These are phyloP conservation scores for Sebastes kiyomatsui DNA, from an alignment of 2,797 vertebrate species.

Conservation along the genomic window DNA sequence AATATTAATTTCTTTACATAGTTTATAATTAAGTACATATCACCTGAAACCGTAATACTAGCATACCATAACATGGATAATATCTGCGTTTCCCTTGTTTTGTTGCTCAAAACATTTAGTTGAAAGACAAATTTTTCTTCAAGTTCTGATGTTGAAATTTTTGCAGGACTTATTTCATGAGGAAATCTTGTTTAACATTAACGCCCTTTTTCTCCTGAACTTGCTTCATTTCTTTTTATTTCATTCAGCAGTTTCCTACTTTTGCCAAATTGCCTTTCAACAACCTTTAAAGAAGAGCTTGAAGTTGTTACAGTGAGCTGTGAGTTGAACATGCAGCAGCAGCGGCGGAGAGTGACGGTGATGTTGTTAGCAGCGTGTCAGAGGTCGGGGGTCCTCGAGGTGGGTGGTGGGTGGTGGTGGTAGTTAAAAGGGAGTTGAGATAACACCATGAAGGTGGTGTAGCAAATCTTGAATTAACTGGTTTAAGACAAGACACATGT, in stretches of 20 bases:
- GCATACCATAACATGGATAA: background rate
- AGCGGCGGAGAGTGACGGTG: background rate
- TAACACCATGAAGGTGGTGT: conserved; percentile 14
- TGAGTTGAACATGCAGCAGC: background rate
- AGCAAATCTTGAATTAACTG: conserved; percentile 25
- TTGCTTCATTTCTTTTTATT: background rate
- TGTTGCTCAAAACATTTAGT: background rate
- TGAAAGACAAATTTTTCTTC: background rate
- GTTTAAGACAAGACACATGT: background rate
- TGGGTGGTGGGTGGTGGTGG: conserved; percentile 24
- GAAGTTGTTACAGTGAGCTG: background rate
- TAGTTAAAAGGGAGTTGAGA: background rate
- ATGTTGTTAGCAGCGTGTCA: conserved; percentile 25
- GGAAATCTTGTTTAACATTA: background rate
- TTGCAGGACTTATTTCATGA: background rate
- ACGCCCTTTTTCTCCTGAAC: background rate
- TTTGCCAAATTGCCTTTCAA: background rate
- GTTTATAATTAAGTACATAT: background rate
- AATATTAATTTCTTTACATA: background rate
- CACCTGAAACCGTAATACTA: background rate
- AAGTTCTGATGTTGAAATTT: background rate
- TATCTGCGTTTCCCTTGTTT: background rate
- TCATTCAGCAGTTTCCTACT: background rate
- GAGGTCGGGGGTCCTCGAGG: conserved; percentile 35
- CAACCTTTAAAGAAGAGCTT: background rate